Base-by-base conservation (phyloP, 2,888 invertebrate species). In the Nipponacmea schrenckii region DNA sequence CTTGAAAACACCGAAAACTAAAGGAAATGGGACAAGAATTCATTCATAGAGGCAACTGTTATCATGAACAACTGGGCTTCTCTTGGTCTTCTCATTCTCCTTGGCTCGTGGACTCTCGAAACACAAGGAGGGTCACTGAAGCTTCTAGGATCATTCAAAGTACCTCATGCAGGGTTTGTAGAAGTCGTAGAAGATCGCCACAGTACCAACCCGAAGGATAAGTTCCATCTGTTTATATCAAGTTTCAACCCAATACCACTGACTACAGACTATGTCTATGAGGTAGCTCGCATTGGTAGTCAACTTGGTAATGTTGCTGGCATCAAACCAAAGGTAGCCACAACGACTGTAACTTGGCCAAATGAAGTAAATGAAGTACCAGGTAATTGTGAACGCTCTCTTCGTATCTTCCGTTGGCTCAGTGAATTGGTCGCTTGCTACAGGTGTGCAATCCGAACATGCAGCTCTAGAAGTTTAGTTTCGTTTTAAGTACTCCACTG, bases 81-180 rank as follows among this genome's bases (percentile, higher is more conserved):
- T 39, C 39, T 39, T 39, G 39, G 39, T 7, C 39, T 39, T 10
- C 8, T 7, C 39, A 5, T 39, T 39, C 8, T 39, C 39, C 39
- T 39, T 39, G 39, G 39, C 8, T 39, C 39, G 39, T 39, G 39
- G 39, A 39, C 39, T 5, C 39, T 39, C 8, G 39, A 39, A 39
- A 39, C 39, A 5, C 56, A 56, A 3, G 56, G 56, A 20, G 56
- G 20, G 8, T 56, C 67, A 0, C 62, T 69, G n/a, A 48, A 45
- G 24, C 46, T 69, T 20, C 62, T 79, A 15, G 76, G 79, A 10
- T 56, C 64, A 45, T 74, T 79, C 56, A 48, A n/a, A 15, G 70
- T 70, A 27, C 20, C 71, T 0, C 64, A 76, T 46, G 78, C 79
- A 3, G 79, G 76, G 14, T 79, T 78, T 27, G 20, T 72, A 12